Base-by-base conservation (phyloP, 2,113 vertebrate genomes). In the Haliaeetus leucogaster region DNA sequence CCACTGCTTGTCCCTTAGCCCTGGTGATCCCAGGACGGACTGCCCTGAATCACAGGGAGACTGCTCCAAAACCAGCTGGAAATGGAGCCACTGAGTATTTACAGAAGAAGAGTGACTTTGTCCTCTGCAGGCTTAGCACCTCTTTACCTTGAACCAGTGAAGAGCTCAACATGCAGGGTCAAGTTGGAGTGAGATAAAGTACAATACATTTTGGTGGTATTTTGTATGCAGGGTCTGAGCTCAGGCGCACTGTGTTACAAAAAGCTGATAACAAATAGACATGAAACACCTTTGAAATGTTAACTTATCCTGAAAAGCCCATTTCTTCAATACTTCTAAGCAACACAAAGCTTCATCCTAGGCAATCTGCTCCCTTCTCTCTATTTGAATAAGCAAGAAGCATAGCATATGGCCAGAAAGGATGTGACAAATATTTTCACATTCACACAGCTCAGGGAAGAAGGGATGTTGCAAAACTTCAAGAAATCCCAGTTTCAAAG, bases 371-470 rank as follows among this genome's bases (percentile, higher is more conserved):
- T 93, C 52, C 42, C n/a, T 87, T 77, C 63, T 94, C 42, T 61
- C 38, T 91, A 25, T 90, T 79, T 93, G 90, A 97, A 95, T 95
- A 96, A 96, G 66, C 56, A 77, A 62, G 93, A 90, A 90, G 81
- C 56, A 53, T 55, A 84, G 56, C 58, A 71, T 62, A 62, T 55
- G 79, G 82, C 86, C 90, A 62, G 87, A 52, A 95, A 93, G 43
- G 58, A 40, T 21, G 36, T 1, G 11, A 73, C 72, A 92, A 91
- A 79, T 93, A 70, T 36, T 86, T 95, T 52, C 10, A 11, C 8
- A 7, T 45, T 89, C 48, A 38, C 40, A 66, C 27, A 53, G 48
- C 67, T 94, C 53, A 25, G 81, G 67, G 68, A 77, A 79, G 74
- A 74, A 72, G 18, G 10, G 16, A 36, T 29, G 19, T 6, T 56